Base-by-base conservation (phyloP, 2,888 invertebrate species). In the Microctonus hyperodae region DNA sequence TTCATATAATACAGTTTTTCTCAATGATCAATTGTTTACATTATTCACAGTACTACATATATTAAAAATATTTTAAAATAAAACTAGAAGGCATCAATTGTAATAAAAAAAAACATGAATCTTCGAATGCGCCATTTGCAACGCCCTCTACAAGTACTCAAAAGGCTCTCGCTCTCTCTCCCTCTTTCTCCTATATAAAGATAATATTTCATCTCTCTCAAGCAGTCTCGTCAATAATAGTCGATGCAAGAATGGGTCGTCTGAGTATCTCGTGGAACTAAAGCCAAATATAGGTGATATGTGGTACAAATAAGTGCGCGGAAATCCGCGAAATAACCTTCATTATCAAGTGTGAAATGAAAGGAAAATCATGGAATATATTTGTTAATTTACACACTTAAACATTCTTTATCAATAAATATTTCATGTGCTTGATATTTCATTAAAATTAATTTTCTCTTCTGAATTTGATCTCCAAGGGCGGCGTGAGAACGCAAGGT, bases 401-500 rank as follows among this genome's bases (percentile, higher is more conserved):
- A 25, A 51, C 25, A n/a, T 25, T n/a, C 3, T 25, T 23, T 1
- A 25, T 51, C 23, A n/a, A 13, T 13, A n/a, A 51, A 25, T 51
- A 23, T n/a, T n/a, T 58, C 22, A 9, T n/a, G 58, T 40, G 33
- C 58, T 10, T 58, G 5, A 35, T 37, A 37, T 23, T 33, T 57
- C 33, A 23, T 58, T 58, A 20, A 58, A 37, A 9, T 44, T 16
- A 44, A 35, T 35, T 57, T 33, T 48, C 22, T n/a, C n/a, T 28
- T 58, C 40, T 37, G 23, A 23, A 44, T 59, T 13, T 44, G 48
- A 48, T 53, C 67, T 62, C 67, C 66, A 56, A 63, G 64, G 67
- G 69, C 73, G 70, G 70, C 71, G 74, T 77, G 75, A 75, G 74
- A 76, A 76, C 73, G 75, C 74, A 73, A 76, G 77, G 78, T 76